A percentile compares a stretch with the other conserved stretches of the same genome.
Conservation (phyloP, 2,888 invertebrate species). For the Mythimna loreyi region DNA sequence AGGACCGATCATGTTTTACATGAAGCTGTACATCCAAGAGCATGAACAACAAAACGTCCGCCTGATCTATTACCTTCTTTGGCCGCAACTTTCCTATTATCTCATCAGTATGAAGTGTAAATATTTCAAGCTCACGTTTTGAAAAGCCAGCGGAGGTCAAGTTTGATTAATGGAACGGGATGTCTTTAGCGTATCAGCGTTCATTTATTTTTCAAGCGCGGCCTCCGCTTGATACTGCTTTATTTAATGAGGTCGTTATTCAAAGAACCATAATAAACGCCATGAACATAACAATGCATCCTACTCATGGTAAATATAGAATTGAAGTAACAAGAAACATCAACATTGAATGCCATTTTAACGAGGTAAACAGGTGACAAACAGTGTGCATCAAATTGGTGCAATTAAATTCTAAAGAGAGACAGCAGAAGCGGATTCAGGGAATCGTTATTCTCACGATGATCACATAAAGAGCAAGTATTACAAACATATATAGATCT, state of each 20-base stretch:
- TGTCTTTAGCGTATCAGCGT: slow-evolving; percentile 69
- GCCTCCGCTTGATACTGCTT: slow-evolving; percentile 61
- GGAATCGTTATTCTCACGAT: neutral
- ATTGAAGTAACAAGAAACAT: neutral
- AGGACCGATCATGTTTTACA: slow-evolving; percentile 59
- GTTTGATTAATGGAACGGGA: slow-evolving; percentile 73
- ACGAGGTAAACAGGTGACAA: neutral
- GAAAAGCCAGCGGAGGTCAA: slow-evolving; percentile 63
- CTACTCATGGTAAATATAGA: slow-evolving; percentile 7
- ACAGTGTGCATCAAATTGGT: neutral
- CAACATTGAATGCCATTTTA: neutral
- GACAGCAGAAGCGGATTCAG: neutral
- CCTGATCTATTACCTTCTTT: slow-evolving; percentile 55
- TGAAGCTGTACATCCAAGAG: slow-evolving; percentile 44
- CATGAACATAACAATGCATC: slow-evolving; percentile 5
- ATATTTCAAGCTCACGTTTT: slow-evolving; percentile 57
- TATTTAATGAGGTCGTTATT: slow-evolving; percentile 68
- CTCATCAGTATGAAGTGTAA: slow-evolving; percentile 56
- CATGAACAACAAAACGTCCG: slow-evolving; percentile 53
- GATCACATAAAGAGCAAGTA: slow-evolving; percentile 2
- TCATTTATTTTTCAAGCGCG: slow-evolving; percentile 71
- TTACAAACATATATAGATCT: slow-evolving; percentile 9
- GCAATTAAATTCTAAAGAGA: neutral
- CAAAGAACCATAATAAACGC: slow-evolving; percentile 43
- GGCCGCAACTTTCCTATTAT: slow-evolving; percentile 56